These are phyloP conservation scores for Sterna hirundo DNA, from an alignment of 2,113 vertebrate species.

Conservation along the genomic window DNA sequence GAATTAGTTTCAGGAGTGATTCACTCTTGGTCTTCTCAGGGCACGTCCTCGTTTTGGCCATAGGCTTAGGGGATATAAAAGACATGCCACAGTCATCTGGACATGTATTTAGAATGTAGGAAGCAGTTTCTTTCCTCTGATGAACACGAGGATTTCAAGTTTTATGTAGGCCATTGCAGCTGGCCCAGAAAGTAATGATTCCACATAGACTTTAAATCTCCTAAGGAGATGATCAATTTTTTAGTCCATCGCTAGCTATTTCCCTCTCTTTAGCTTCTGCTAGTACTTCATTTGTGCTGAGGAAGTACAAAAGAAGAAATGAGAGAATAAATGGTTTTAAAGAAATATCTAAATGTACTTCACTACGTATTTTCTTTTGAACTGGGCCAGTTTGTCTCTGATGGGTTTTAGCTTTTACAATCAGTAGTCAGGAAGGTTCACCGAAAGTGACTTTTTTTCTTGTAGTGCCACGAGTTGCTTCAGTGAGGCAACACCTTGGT, in stretches of 20 bases:
- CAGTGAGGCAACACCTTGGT: not conserved
- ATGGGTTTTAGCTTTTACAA: not conserved
- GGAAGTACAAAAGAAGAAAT: not conserved
- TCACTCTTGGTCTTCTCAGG: not conserved
- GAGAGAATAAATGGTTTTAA: not conserved
- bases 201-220: not conserved
- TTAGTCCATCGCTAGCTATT: not conserved
- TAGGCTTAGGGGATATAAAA: not conserved
- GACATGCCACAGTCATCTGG: not conserved
- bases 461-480: not conserved
- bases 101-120: not conserved
- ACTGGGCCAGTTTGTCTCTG: not conserved
- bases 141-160: not conserved
- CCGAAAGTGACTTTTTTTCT: not conserved
- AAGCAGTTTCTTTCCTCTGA: not conserved
- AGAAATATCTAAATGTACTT: not conserved
- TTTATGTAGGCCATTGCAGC: not conserved
- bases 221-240: not conserved
- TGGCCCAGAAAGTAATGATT: not conserved
- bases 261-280: not conserved
- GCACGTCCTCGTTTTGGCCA: rapidly evolving
- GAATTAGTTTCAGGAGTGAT: not conserved
- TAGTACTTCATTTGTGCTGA: not conserved
- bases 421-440: not conserved
- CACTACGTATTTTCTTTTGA: not conserved